Base-by-base conservation (phyloP, 2,888 invertebrate species). In the Spodoptera exigua region DNA sequence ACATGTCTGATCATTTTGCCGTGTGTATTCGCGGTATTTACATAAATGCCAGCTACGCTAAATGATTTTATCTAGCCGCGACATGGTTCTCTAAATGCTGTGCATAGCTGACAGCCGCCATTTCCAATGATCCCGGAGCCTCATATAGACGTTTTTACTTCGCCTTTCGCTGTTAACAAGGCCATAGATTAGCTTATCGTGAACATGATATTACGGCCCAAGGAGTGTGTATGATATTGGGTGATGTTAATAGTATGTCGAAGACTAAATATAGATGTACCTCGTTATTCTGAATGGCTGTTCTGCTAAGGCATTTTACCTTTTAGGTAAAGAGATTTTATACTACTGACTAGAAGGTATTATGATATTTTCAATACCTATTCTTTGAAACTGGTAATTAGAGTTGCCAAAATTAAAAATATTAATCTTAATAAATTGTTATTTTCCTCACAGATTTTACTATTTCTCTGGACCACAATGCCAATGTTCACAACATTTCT, bases 41-140 rank as follows among this genome's bases (percentile, higher is more conserved):
- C 66, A 73, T 73, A 73, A 78, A 75, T 66, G 70, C 61, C 68
- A 78, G 58, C 52, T 70, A 56, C 61, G 61, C 57, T 70, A 71
- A 74, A 75, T 70, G 70, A 78, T 73, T 70, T 64, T 78, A 78
- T 78, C 76, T 70, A 45, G 46, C 41, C 16, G 54, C 53, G 63
- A 74, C 66, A 69, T 64, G 62, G 61, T 64, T 76, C 49, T 74
- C 52, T 66, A 64, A 75, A 76, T 62, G 57, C 47, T 76, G 64
- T 47, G 49, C 58, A 66, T 66, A 63, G 60, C 63, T 67, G 74
- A 65, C 60, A 37, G 45, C 43, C 44, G 63, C 61, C 62, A 58
- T 68, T 76, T 51, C 36, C 56, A 61, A 60, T 70, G 70, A 70
- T 71, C 54, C 43, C 51, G 21, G 18, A 27, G 43, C 37, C 36